phyloP scores from a whole-genome alignment of 2,797 vertebrate species.

The Lutjanus campechanus region DNA sequence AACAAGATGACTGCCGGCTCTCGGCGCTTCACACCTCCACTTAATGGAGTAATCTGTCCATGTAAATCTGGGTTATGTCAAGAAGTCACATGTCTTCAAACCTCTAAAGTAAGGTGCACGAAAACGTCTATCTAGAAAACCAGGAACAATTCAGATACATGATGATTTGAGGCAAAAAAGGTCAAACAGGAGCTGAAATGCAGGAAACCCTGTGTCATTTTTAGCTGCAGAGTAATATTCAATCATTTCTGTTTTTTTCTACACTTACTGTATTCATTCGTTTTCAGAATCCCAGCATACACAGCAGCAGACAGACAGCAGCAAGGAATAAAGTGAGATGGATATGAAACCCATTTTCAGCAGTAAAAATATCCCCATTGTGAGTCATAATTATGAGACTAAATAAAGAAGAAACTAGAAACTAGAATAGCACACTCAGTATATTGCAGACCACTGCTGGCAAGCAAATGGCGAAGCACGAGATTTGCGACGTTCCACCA shows the following conservation, averaged over 20 bases:
- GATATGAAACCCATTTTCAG: background rate
- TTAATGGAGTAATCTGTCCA: slow-evolving; percentile 49
- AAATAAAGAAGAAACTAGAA: too few relatives aligned
- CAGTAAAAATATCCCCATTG: too few relatives aligned
- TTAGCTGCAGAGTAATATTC: slow-evolving; percentile 12
- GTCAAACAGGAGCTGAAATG: slow-evolving; percentile 34
- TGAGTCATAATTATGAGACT: too few relatives aligned
- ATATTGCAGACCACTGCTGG: too few relatives aligned
- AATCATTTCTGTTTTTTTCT: slow-evolving; percentile 25
- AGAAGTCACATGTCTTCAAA: slow-evolving; percentile 13
- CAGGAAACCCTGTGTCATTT: slow-evolving; percentile 20
- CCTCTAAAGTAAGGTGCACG: background rate
- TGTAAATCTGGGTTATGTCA: slow-evolving; percentile 21
- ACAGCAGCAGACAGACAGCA: background rate
- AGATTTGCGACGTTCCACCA: too few relatives aligned
- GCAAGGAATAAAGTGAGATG: background rate
- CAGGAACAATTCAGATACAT: background rate
- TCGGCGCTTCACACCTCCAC: slow-evolving; percentile 27
- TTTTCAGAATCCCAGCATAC: slow-evolving; percentile 3
- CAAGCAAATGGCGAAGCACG: too few relatives aligned
- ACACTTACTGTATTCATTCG: slow-evolving; percentile 11
- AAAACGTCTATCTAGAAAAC: slow-evolving; percentile 14
- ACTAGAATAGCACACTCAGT: too few relatives aligned
- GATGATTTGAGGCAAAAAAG: slow-evolving; percentile 30
- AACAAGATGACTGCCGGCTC: slow-evolving; percentile 40